Conservation (phyloP, 2,888 invertebrate genomes). For the Limnephilus rhombicus region DNA sequence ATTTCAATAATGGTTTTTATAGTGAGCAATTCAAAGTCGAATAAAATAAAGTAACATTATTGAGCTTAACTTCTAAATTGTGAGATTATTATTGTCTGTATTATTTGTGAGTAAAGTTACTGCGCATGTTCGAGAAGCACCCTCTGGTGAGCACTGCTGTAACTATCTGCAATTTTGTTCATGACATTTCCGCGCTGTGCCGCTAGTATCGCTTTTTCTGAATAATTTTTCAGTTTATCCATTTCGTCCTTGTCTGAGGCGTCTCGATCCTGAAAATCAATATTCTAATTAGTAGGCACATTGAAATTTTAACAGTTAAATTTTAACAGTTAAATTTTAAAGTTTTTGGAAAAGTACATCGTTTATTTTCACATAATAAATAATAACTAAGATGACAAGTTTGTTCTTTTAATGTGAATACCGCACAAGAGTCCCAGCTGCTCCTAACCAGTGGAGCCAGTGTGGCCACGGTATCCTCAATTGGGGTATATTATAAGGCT, state of each 20-base stretch:
- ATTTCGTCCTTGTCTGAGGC: conserved; percentile 21
- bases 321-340: neutral
- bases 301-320: neutral
- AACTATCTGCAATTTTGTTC: conserved; percentile 61
- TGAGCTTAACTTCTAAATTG: neutral
- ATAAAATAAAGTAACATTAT: neutral
- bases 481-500: too few species aligned
- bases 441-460: too few species aligned
- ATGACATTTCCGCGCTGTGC: conserved; percentile 12
- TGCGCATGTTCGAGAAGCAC: conserved; percentile 61
- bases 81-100: neutral
- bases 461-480: too few species aligned
- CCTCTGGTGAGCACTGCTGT: conserved; percentile 59
- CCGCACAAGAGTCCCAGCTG: too few species aligned
- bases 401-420: too few species aligned
- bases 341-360: neutral
- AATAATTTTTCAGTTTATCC: conserved; percentile 47
- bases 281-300: neutral
- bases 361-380: neutral
- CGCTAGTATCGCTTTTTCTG: conserved; percentile 17
- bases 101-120: neutral
- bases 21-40: neutral
- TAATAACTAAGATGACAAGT: neutral
- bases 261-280: conserved; percentile 50
- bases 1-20: neutral